Percentiles rank a stretch among this genome's conserved stretches.
Evolutionary conservation across 2,888 invertebrate genomes (phyloP).

Genomic region (Drosophila mayaguana): DNA sequence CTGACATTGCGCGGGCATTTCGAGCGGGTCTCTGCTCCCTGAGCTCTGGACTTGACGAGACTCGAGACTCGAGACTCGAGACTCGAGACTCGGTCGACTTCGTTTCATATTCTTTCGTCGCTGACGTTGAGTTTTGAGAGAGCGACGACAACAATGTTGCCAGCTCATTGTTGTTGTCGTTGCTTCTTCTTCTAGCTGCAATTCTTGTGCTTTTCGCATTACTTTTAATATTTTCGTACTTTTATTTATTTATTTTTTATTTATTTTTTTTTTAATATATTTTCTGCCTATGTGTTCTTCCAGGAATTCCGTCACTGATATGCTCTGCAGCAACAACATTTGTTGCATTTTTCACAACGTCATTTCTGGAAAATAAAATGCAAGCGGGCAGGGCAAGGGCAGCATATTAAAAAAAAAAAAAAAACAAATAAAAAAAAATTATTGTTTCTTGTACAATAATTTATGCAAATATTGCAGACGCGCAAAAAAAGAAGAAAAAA

Average conservation of each 20-base stretch:
- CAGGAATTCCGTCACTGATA: constrained; percentile 82
- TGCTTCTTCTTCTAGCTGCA: constrained; percentile 18
- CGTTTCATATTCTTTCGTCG: constrained; percentile 63
- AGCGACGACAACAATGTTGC: constrained; percentile 44
- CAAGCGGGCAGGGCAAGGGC: constrained; percentile 13
- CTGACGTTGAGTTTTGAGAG: constrained; percentile 55
- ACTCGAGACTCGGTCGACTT: constrained; percentile 16
- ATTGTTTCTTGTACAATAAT: constrained; percentile 77
- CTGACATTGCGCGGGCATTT: constrained; percentile 36
- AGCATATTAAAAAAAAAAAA: neutral
- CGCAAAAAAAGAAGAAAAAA: neutral
- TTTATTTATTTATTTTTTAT: constrained; percentile 10
- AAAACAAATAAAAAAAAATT: constrained; percentile 23
- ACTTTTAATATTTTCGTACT: constrained; percentile 24
- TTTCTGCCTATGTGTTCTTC: constrained; percentile 80
- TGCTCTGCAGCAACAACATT: constrained; percentile 43
- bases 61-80: constrained; percentile 13
- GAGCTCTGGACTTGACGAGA: constrained; percentile 4
- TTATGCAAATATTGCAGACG: constrained; percentile 76
- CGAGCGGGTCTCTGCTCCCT: neutral
- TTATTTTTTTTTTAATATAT: constrained; percentile 9
- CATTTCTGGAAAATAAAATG: constrained; percentile 75
- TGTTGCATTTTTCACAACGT: constrained; percentile 80
- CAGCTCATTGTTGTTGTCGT: constrained; percentile 28
- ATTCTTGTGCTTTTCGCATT: constrained; percentile 44